Conservation (phyloP, 2,888 invertebrate species). For the Elmis aenea region DNA sequence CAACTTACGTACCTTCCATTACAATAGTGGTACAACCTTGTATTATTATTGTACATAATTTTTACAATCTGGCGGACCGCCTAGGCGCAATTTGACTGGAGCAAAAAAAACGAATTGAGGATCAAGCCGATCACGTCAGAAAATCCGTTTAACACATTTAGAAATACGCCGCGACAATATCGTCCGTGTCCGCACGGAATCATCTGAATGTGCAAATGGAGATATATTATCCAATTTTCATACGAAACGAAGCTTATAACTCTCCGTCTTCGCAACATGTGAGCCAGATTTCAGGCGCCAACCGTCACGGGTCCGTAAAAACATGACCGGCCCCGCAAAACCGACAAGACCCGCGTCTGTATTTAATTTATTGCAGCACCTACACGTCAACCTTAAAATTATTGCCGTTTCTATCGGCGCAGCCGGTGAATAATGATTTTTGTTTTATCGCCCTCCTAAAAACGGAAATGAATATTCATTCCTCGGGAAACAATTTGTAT, state of each 20-base stretch:
- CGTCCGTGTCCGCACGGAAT: constrained; percentile 8
- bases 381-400: constrained; percentile 32
- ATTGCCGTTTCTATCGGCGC: constrained; percentile 34
- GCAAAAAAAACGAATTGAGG: too few species aligned
- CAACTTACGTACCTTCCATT: too few species aligned
- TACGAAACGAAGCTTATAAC: constrained; percentile 19
- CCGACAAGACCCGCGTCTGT: constrained; percentile 34
- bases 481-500: constrained; percentile 27
- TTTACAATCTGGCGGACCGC: too few species aligned
- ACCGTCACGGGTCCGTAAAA: constrained; percentile 30
- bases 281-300: constrained; percentile 32
- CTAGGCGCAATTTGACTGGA: too few species aligned
- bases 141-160: too few species aligned
- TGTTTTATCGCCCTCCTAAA: constrained; percentile 31
- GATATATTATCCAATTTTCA: constrained; percentile 14
- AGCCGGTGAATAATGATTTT: constrained; percentile 36
- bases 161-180: constrained; percentile 11
- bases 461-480: constrained; percentile 34
- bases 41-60: too few species aligned
- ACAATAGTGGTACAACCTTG: too few species aligned
- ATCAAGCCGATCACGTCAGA: too few species aligned
- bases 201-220: constrained; percentile 9
- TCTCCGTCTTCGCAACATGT: constrained; percentile 24
- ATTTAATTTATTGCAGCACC: constrained; percentile 36
- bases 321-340: constrained; percentile 31